Conservation (phyloP, 2,888 invertebrate genomes). For the Drosophila phalerata region DNA sequence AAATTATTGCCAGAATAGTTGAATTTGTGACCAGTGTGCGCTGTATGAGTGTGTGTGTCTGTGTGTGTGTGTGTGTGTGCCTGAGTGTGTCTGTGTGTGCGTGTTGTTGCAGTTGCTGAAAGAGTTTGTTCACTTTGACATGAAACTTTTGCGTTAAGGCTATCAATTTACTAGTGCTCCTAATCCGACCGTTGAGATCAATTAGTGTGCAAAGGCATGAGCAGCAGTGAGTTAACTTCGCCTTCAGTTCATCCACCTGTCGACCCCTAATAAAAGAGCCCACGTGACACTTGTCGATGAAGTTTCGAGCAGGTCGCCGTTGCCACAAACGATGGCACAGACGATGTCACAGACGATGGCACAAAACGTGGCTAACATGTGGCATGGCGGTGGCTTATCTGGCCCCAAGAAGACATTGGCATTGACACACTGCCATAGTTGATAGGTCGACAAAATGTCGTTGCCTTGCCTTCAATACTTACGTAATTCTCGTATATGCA, state of each 20-base stretch:
- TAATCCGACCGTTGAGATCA: slow-evolving; percentile 78
- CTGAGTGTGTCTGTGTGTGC: slow-evolving; percentile 7
- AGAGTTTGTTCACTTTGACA: slow-evolving; percentile 53
- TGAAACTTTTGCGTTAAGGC: slow-evolving; percentile 61
- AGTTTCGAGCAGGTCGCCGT: slow-evolving; percentile 24
- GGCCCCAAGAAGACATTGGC: slow-evolving; percentile 41
- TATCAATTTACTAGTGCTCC: slow-evolving; percentile 68
- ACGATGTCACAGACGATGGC: background rate
- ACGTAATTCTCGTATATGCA: slow-evolving; percentile 7
- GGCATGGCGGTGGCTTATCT: slow-evolving; percentile 21
- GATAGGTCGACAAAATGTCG: slow-evolving; percentile 25
- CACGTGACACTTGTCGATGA: slow-evolving; percentile 43
- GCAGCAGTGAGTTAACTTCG: slow-evolving; percentile 28
- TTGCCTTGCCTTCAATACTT: background rate
- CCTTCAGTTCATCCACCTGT: slow-evolving; percentile 20
- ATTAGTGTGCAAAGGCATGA: slow-evolving; percentile 64
- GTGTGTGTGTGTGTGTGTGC: background rate
- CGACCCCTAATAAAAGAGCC: slow-evolving; percentile 21
- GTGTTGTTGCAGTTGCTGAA: slow-evolving; percentile 10
- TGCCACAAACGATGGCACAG: slow-evolving; percentile 2
- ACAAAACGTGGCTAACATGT: slow-evolving; percentile 5
- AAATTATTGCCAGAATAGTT: background rate
- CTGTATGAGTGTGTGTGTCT: background rate
- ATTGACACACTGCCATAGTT: slow-evolving; percentile 53
- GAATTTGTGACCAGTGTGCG: background rate